Percentiles rank a stretch among this genome's conserved stretches.
phyloP scores from a whole-genome alignment of 2,888 invertebrate genomes.

The Dasysyrphus tricinctus region DNA sequence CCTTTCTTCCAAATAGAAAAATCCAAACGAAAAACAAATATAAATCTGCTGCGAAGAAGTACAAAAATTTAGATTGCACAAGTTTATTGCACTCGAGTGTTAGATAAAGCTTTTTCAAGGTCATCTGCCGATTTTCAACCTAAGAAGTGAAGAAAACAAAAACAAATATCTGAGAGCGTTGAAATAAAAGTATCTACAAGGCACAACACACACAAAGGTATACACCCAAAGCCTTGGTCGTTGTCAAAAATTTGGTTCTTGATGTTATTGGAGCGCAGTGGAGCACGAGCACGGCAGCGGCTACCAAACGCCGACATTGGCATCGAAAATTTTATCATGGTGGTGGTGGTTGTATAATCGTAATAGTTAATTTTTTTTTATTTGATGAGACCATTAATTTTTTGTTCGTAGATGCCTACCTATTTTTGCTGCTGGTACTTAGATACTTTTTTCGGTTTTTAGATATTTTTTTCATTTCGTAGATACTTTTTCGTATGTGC shows the following conservation, averaged over 20 bases:
- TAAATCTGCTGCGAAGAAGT: constrained; percentile 27
- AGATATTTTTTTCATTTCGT: no score
- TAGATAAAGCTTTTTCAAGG: constrained; percentile 83
- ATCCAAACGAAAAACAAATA: constrained; percentile 26
- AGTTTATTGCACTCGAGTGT: constrained; percentile 83
- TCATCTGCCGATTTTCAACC: constrained; percentile 80
- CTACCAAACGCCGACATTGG: constrained; percentile 25
- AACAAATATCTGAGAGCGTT: constrained; percentile 43
- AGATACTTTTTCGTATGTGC: no score
- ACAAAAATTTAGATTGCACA: constrained; percentile 68
- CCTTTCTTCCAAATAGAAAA: constrained; percentile 13
- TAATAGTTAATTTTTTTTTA: background rate
- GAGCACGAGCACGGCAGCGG: constrained; percentile 2
- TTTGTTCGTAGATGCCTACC: no score
- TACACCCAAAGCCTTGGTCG: constrained; percentile 17
- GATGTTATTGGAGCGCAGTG: constrained; percentile 38
- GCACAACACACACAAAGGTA: constrained; percentile 4
- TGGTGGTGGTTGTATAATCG: constrained; percentile 24
- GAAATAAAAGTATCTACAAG: constrained; percentile 27
- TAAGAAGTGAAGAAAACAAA: constrained; percentile 24
- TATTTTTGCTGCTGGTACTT: no score
- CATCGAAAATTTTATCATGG: constrained; percentile 39
- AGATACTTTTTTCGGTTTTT: no score
- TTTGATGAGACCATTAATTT: no score
- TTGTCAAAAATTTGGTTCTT: constrained; percentile 51